Percentiles rank a stretch among this genome's conserved stretches.
Evolutionary conservation across 2,113 vertebrate species (phyloP).

Genomic region (Upupa epops): DNA sequence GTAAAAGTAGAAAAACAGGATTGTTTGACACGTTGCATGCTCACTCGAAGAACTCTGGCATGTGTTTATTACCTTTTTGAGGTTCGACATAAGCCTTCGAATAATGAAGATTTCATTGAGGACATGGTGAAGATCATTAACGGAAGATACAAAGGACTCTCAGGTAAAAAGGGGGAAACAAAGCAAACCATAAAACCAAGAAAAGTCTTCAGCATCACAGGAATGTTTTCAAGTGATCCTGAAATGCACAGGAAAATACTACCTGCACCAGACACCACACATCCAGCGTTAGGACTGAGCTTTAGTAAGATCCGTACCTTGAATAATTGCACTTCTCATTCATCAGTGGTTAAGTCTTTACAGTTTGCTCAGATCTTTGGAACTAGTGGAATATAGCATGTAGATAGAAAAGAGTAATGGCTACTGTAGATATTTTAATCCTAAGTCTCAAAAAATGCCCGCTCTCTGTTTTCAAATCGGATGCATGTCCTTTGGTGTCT

Average conservation of each 20-base stretch:
- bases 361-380: not conserved
- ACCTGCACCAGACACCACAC: not conserved
- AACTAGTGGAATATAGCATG: not conserved
- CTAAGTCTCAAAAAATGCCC: not conserved
- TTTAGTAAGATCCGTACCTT: not conserved
- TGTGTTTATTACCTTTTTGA: constrained; percentile 47
- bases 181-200: too few species aligned
- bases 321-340: not conserved
- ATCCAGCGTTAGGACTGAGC: not conserved
- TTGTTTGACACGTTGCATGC: not conserved
- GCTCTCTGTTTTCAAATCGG: not conserved
- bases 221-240: not conserved
- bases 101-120: constrained; percentile 77
- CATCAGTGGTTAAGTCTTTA: not conserved
- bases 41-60: not conserved
- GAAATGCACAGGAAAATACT: not conserved
- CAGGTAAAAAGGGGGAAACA: constrained; percentile 77
- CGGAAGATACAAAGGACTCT: constrained; percentile 87
- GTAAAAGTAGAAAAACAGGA: not conserved
- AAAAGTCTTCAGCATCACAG: not conserved
- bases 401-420: not conserved
- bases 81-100: constrained; percentile 88
- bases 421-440: not conserved
- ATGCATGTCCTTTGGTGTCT: fast-evolving
- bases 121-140: constrained; percentile 87